These are phyloP conservation scores for Eupsilia transversa DNA, from an alignment of 2,888 invertebrate species.

Conservation along the genomic window DNA sequence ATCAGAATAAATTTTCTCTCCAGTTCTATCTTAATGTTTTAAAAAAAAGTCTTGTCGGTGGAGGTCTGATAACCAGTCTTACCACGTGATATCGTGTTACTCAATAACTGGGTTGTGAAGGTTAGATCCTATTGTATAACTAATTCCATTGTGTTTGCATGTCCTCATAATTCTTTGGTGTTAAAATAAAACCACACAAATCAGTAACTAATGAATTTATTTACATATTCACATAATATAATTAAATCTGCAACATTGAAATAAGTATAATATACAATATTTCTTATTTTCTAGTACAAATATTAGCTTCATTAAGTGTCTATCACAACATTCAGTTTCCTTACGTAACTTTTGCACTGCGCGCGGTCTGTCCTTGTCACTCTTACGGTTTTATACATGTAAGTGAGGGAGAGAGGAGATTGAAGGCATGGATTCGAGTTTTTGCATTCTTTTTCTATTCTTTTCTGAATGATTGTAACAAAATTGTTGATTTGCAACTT, in stretches of 20 bases:
- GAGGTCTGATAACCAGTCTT: neutral
- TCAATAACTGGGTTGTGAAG: neutral
- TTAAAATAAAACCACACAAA: constrained; percentile 67
- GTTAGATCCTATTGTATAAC: neutral
- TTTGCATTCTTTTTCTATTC: neutral
- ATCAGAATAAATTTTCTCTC: neutral
- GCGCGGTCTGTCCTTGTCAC: constrained; percentile 58
- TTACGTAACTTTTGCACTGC: constrained; percentile 71
- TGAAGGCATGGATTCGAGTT: neutral
- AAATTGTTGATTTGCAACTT: neutral
- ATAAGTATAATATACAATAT: constrained; percentile 79
- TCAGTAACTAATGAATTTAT: constrained; percentile 88
- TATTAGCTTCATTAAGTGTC: constrained; percentile 79
- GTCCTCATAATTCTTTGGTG: neutral
- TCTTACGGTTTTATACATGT: constrained; percentile 45
- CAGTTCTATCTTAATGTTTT: no score
- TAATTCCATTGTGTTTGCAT: no score
- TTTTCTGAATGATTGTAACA: neutral
- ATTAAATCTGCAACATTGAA: constrained; percentile 87
- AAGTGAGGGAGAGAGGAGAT: constrained; percentile 32
- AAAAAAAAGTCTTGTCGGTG: no score
- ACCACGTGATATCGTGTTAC: no score
- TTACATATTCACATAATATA: constrained; percentile 90
- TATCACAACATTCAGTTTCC: constrained; percentile 90
- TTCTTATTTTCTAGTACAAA: constrained; percentile 80